Evolutionary conservation across 2,113 vertebrate genomes (phyloP).

Genomic region (Lepus americanus): DNA sequence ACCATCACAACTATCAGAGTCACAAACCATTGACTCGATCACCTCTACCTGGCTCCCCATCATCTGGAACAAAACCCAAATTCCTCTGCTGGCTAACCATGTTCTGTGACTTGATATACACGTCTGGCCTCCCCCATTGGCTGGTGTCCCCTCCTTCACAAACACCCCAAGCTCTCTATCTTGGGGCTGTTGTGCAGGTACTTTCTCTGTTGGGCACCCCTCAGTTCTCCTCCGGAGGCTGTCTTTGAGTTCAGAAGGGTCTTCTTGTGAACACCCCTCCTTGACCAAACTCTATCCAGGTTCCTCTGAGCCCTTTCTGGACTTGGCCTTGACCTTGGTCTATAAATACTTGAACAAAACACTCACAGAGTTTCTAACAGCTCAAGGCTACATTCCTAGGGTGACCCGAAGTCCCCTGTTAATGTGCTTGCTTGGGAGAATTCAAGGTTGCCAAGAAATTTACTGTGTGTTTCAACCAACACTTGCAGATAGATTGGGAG

Average conservation of each 20-base stretch:
- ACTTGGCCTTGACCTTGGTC: background rate
- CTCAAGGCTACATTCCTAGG: background rate
- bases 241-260: background rate
- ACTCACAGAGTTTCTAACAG: background rate
- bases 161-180: background rate
- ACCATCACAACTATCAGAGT: background rate
- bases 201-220: background rate
- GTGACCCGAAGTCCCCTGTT: background rate
- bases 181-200: background rate
- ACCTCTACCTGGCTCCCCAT: background rate
- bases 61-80: background rate
- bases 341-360: background rate
- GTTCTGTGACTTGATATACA: background rate
- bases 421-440: background rate
- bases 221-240: background rate
- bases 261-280: background rate
- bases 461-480: background rate
- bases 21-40: background rate
- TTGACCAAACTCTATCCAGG: background rate
- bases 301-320: background rate
- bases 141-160: background rate
- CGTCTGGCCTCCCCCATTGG: too few relatives aligned
- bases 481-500: background rate
- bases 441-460: background rate
- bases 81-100: background rate